Conservation (phyloP, 2,113 vertebrate species). For the Monarcha castaneiventris region DNA sequence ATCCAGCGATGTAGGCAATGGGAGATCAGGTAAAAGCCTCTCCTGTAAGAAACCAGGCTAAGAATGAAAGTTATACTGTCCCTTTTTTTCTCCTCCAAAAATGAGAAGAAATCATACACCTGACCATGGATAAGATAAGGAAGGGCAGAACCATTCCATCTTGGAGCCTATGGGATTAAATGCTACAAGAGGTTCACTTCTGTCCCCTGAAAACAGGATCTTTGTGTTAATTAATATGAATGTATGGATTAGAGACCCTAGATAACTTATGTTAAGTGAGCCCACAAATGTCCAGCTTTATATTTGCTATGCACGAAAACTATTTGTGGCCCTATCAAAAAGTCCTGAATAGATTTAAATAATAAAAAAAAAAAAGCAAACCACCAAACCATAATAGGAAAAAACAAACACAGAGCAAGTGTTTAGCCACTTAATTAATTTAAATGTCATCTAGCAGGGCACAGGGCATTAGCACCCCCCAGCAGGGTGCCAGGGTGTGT, state of each 20-base stretch:
- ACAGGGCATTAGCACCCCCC: slow-evolving; percentile 48
- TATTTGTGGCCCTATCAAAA: not conserved
- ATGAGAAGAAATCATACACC: not conserved
- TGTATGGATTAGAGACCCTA: not conserved
- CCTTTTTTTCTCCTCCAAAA: not conserved
- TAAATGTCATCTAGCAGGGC: not conserved
- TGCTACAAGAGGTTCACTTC: not conserved
- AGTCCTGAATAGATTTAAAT: not conserved
- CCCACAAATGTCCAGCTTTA: not conserved
- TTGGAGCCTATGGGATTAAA: not conserved
- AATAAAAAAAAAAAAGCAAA: not conserved
- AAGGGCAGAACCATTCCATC: not conserved
- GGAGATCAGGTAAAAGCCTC: not conserved
- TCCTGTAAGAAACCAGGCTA: not conserved
- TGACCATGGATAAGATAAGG: not conserved
- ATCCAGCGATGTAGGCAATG: not conserved
- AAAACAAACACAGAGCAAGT: slow-evolving; percentile 4
- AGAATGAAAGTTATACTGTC: not conserved
- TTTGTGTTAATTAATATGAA: not conserved
- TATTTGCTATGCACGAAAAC: not conserved
- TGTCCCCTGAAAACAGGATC: not conserved
- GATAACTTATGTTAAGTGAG: not conserved
- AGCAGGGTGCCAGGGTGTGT: not conserved
- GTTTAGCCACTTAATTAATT: slow-evolving; percentile 47
- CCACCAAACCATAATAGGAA: not conserved